A percentile compares a stretch with the other conserved stretches of the same genome.
Conservation (phyloP, 2,113 vertebrate species). For the Corynorhinus townsendii region DNA sequence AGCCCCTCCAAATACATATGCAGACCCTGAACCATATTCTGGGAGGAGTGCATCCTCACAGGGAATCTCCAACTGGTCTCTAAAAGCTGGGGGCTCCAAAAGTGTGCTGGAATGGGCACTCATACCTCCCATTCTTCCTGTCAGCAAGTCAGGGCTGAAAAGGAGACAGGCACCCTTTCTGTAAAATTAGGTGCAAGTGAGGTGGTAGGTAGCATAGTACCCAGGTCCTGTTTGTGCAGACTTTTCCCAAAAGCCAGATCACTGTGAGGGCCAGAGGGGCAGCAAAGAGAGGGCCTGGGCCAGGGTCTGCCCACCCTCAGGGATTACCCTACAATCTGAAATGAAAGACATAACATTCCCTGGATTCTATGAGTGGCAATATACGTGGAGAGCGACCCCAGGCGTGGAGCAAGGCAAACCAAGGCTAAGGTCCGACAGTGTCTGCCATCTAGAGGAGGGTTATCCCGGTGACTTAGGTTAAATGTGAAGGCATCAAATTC, state of each 20-base stretch:
- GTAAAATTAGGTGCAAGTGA: background rate
- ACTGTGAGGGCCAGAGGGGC: no score
- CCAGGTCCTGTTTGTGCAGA: background rate
- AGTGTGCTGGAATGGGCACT: accelerated
- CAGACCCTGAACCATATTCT: no score
- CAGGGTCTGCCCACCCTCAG: background rate
- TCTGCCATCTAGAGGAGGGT: background rate
- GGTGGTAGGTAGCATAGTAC: background rate
- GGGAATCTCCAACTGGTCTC: background rate
- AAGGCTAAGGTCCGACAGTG: background rate
- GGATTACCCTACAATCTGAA: background rate
- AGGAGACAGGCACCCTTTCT: background rate
- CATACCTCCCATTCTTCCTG: background rate
- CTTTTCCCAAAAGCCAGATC: background rate
- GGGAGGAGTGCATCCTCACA: background rate
- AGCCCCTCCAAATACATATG: background rate
- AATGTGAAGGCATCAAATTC: background rate
- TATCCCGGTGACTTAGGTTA: background rate
- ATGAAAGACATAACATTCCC: background rate
- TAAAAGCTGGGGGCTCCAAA: background rate
- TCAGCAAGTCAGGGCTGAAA: background rate
- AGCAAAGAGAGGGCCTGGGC: accelerated
- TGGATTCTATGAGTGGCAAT: background rate
- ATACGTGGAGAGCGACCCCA: accelerated
- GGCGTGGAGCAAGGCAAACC: background rate